Conservation (phyloP, 1,140 invertebrate genomes). For the Drosophila asahinai region DNA sequence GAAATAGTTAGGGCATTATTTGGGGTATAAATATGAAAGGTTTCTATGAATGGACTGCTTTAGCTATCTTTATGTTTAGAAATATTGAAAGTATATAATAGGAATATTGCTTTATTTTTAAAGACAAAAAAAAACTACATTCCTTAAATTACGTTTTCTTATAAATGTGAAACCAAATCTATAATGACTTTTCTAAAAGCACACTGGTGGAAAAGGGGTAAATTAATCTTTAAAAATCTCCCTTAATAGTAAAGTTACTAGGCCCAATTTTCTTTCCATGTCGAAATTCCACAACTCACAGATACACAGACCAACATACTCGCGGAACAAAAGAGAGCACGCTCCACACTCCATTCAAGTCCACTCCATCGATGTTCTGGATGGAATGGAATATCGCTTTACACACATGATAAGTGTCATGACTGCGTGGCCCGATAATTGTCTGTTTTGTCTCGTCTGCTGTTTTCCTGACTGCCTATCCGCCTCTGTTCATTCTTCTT, state of each 20-base stretch:
- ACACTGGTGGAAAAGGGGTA: too few relatives aligned
- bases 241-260: too few relatives aligned
- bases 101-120: neutral
- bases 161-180: neutral
- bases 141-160: neutral
- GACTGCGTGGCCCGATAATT: constrained; percentile 65
- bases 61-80: too few relatives aligned
- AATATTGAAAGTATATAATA: too few relatives aligned
- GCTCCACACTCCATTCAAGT: constrained; percentile 54
- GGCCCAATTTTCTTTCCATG: neutral
- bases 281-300: constrained; percentile 19
- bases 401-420: constrained; percentile 67
- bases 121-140: neutral
- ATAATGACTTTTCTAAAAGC: neutral
- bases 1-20: neutral
- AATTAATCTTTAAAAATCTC: too few relatives aligned
- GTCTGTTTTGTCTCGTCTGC: constrained; percentile 61
- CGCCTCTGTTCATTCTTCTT: constrained; percentile 23
- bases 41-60: too few relatives aligned
- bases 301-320: neutral
- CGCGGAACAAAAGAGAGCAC: constrained; percentile 42
- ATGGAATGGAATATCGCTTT: constrained; percentile 63
- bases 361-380: constrained; percentile 50
- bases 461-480: constrained; percentile 34
- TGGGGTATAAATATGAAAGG: too few relatives aligned